A percentile compares a stretch with the other conserved stretches of the same genome.
These are phyloP conservation scores for Ladona fulva DNA, from an alignment of 1,140 invertebrate genomes.

Conservation along the genomic window DNA sequence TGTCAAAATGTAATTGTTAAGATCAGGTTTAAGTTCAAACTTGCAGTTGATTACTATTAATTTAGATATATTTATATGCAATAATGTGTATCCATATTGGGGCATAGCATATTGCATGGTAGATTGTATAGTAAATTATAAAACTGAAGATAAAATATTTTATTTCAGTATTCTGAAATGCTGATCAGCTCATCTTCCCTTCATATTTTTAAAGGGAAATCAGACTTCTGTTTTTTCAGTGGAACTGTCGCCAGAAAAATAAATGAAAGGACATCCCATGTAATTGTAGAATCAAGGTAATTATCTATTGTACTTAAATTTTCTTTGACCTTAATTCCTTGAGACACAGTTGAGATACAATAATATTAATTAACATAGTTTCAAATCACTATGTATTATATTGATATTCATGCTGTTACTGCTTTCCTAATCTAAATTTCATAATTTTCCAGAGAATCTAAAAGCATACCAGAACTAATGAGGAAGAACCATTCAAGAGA, in stretches of 20 bases:
- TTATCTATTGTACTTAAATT: not conserved
- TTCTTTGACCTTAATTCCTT: not conserved
- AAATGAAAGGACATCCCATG: constrained; percentile 16
- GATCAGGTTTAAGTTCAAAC: no score
- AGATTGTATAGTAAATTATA: no score
- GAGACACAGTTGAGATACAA: not conserved
- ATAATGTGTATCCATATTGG: no score
- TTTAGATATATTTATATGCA: no score
- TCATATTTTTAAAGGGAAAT: constrained; percentile 8
- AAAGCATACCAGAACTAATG: constrained; percentile 11
- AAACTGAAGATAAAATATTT: no score
- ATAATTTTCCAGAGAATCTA: not conserved
- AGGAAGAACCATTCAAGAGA: not conserved
- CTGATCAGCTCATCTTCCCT: not conserved
- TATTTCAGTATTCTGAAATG: no score
- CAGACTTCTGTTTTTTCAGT: constrained; percentile 17
- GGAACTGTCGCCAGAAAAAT: not conserved
- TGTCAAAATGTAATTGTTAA: no score
- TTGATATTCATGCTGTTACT: not conserved
- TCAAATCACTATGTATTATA: not conserved
- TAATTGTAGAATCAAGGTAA: constrained; percentile 15
- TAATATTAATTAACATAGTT: not conserved
- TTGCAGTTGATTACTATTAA: no score
- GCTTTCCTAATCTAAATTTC: not conserved
- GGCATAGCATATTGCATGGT: no score